Percentiles rank a stretch among this genome's conserved stretches.
These are phyloP conservation scores for Lepeophtheirus nordmannii DNA, from an alignment of 2,888 invertebrate genomes.

Conservation along the genomic window DNA sequence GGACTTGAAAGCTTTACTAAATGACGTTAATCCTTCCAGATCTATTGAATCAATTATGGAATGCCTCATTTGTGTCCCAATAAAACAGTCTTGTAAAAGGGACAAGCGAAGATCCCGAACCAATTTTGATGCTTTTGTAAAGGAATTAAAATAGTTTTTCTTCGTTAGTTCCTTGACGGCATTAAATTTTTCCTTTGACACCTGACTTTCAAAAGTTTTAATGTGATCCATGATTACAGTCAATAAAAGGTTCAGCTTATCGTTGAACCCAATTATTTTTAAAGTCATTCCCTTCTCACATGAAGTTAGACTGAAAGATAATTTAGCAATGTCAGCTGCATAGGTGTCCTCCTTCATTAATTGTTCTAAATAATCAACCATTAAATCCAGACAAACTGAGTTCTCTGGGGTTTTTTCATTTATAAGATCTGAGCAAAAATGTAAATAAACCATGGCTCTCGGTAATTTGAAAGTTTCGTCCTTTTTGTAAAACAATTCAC, in stretches of 20 bases:
- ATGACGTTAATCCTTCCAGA: slow-evolving; percentile 14
- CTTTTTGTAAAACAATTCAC: slow-evolving; percentile 65
- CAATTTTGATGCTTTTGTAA: slow-evolving; percentile 48
- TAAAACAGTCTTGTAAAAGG: slow-evolving; percentile 1
- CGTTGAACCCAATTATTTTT: slow-evolving; percentile 51
- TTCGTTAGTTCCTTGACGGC: slow-evolving; percentile 52
- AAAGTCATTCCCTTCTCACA: slow-evolving; percentile 52
- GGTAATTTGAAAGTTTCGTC: slow-evolving; percentile 69
- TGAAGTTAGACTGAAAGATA: slow-evolving; percentile 33
- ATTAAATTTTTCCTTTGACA: slow-evolving; percentile 45
- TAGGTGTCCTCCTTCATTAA: slow-evolving; percentile 50
- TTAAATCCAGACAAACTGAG: slow-evolving; percentile 44
- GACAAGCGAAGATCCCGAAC: slow-evolving; percentile 17
- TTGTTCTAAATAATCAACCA: slow-evolving; percentile 41
- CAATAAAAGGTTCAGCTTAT: slow-evolving; percentile 55
- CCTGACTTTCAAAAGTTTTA: slow-evolving; percentile 40
- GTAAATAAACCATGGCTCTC: slow-evolving; percentile 49
- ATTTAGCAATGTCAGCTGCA: slow-evolving; percentile 52
- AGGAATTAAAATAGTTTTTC: slow-evolving; percentile 52
- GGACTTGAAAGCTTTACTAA: slow-evolving; percentile 29
- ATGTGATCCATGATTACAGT: slow-evolving; percentile 52
- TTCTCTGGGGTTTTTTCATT: slow-evolving; percentile 33
- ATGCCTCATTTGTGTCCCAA: slow-evolving; percentile 12
- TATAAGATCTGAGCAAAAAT: slow-evolving; percentile 47
- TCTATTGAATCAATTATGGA: slow-evolving; percentile 4